phyloP scores from a whole-genome alignment of 2,888 invertebrate genomes.

The Tipula vernalis region DNA sequence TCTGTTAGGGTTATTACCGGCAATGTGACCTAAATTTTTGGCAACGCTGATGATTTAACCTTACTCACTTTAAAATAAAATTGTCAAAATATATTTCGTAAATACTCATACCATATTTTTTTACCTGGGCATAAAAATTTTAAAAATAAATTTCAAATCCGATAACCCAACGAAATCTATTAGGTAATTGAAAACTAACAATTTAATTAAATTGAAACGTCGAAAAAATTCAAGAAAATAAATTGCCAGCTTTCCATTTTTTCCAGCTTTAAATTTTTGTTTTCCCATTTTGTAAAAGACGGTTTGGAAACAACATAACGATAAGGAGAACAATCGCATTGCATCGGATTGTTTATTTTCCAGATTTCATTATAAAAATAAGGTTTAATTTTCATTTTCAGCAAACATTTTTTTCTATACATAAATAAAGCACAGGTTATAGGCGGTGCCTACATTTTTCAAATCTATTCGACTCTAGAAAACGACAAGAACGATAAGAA shows the following conservation, averaged over 20 bases:
- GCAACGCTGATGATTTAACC: too few species aligned
- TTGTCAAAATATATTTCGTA: too few species aligned
- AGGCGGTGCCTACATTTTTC: not conserved
- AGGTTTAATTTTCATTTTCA: too few species aligned
- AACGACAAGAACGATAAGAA: not conserved
- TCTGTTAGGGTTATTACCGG: too few species aligned
- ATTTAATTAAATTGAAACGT: not conserved
- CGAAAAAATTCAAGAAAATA: not conserved
- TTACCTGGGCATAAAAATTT: too few species aligned
- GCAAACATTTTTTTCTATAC: too few species aligned
- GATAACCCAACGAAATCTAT: not conserved
- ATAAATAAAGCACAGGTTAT: too few species aligned
- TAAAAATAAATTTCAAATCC: not conserved
- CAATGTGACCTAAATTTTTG: too few species aligned
- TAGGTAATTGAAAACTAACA: not conserved
- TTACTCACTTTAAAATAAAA: too few species aligned
- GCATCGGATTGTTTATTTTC: not conserved
- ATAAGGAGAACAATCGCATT: not conserved
- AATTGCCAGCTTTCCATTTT: not conserved
- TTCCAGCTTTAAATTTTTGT: not conserved
- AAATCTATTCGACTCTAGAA: not conserved
- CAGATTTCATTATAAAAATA: not conserved
- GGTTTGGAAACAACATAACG: not conserved
- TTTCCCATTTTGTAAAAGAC: not conserved
- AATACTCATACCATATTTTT: too few species aligned